Evolutionary conservation across 2,113 vertebrate species (phyloP).

Genomic region (Himantopus leucocephalus): DNA sequence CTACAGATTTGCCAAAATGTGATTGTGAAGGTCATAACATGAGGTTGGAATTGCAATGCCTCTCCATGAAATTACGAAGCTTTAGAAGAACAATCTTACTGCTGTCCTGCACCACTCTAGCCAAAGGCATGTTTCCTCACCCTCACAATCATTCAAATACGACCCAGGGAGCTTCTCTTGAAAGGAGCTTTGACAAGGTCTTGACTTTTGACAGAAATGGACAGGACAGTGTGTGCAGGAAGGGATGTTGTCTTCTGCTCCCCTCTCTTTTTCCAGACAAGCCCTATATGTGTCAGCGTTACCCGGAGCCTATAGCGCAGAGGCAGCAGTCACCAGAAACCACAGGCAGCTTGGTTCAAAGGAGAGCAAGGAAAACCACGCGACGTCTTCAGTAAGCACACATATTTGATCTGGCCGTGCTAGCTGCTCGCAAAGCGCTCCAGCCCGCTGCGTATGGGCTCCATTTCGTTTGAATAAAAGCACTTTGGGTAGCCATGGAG

Average conservation of each 20-base stretch:
- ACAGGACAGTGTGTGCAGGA: neutral
- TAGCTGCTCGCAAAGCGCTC: neutral
- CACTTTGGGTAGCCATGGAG: conserved; percentile 26
- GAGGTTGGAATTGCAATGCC: neutral
- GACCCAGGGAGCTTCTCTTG: neutral
- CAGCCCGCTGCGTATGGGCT: neutral
- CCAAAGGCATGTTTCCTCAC: neutral
- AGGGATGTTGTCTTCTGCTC: neutral
- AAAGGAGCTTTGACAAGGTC: neutral
- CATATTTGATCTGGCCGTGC: neutral
- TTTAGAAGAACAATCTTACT: neutral
- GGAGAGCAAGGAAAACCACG: neutral
- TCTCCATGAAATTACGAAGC: neutral
- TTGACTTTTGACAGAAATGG: neutral
- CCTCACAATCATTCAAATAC: neutral
- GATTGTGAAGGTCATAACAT: neutral
- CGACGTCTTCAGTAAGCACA: neutral
- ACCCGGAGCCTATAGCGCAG: neutral
- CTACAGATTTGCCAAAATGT: neutral
- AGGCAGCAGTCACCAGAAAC: conserved; percentile 4
- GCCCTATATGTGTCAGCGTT: neutral
- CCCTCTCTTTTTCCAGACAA: neutral
- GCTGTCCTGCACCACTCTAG: neutral
- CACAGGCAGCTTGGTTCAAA: conserved; percentile 14
- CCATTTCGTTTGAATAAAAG: conserved; percentile 7